These are phyloP conservation scores for Lineus longissimus DNA, from an alignment of 1,140 invertebrate species.

Conservation along the genomic window DNA sequence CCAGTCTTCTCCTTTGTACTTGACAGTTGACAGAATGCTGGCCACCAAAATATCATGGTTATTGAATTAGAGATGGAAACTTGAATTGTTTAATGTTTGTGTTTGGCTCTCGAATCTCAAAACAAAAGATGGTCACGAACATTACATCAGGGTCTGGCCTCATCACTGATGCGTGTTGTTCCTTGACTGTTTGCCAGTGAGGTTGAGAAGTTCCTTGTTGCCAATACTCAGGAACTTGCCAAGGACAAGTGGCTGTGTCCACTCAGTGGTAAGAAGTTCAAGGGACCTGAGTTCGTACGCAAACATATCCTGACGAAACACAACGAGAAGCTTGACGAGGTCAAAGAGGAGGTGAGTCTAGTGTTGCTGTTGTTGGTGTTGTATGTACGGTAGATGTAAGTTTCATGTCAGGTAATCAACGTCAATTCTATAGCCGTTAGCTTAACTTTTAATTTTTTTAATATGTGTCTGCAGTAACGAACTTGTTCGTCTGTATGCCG, in stretches of 20 bases:
- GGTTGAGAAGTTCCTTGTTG: conserved; percentile 50
- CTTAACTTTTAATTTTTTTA: background rate
- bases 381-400: background rate
- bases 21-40: no score
- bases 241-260: conserved; percentile 99
- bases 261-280: conserved; percentile 98
- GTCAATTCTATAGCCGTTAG: background rate
- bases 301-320: conserved; percentile 99
- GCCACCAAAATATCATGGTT: no score
- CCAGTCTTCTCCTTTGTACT: no score
- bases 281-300: conserved; percentile 96
- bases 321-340: conserved; percentile 92
- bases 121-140: no score
- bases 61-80: no score
- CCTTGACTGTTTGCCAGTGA: conserved; percentile 44
- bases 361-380: no score
- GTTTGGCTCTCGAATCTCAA: no score
- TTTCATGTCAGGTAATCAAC: background rate
- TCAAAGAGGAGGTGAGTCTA: conserved; percentile 83
- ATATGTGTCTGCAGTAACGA: no score
- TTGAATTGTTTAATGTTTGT: no score
- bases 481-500: no score
- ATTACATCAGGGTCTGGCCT: no score
- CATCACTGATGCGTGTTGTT: no score
- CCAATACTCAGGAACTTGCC: conserved; percentile 80